These are phyloP conservation scores for Julus scandinavius DNA, from an alignment of 2,888 invertebrate species.

Conservation along the genomic window DNA sequence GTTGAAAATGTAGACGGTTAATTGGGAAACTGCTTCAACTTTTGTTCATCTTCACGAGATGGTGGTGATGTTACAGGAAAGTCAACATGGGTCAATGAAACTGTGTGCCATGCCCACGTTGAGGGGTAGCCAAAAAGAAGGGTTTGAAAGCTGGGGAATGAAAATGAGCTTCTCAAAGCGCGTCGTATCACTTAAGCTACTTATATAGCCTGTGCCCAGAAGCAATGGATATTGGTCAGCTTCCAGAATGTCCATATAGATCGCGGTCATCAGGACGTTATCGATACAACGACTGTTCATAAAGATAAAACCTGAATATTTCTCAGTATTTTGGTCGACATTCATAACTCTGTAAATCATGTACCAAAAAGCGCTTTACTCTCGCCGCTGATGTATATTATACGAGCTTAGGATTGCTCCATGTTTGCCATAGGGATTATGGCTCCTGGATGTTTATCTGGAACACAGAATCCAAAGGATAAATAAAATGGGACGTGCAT, in stretches of 20 bases:
- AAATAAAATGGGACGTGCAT: constrained; percentile 11
- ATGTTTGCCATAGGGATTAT: constrained; percentile 5
- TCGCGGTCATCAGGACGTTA: constrained; percentile 3
- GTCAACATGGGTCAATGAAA: too few relatives aligned
- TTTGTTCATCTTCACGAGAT: too few relatives aligned
- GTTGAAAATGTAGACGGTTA: too few relatives aligned
- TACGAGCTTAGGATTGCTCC: constrained; percentile 19
- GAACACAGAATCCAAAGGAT: constrained; percentile 27
- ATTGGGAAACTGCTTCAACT: too few relatives aligned
- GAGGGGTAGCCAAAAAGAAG: not conserved
- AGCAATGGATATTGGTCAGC: constrained; percentile 11
- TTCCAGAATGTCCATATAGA: constrained; percentile 21
- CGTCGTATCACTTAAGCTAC: constrained; percentile 25
- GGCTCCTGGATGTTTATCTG: constrained; percentile 19
- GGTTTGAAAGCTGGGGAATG: not conserved
- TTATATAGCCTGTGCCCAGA: not conserved
- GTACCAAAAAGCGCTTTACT: not conserved
- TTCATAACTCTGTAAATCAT: constrained; percentile 22
- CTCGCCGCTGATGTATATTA: constrained; percentile 20
- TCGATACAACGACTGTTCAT: constrained; percentile 26
- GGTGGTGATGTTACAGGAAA: too few relatives aligned
- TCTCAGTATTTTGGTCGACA: constrained; percentile 19
- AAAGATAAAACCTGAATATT: constrained; percentile 30
- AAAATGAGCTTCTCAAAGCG: not conserved
- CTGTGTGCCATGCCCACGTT: not conserved